Base-by-base conservation (phyloP, 2,888 invertebrate genomes). In the Leptinotarsa haldemani region DNA sequence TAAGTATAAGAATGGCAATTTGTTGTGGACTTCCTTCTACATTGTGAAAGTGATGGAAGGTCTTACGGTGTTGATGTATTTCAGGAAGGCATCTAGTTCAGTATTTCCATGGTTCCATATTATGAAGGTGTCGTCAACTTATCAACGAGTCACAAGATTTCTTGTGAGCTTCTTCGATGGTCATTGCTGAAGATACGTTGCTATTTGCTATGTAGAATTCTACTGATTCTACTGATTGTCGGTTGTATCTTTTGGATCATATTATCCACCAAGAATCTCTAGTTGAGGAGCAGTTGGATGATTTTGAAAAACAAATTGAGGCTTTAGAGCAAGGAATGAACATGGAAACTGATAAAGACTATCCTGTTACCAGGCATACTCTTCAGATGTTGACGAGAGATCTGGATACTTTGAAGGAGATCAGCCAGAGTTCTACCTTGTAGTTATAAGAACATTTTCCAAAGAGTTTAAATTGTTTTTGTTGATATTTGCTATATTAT, bases 221-320 rank as follows among this genome's bases (percentile, higher is more conserved):
- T n/a, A n/a, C n/a, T 71, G 94, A 95, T 87, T 91, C 93, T 64
- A 89, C 91, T 64, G 94, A 93, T 85, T 96, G 96, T 81, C 91
- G 94, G 79, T 89, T 93, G 82, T 92, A 94, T 71, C 88, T 97
- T 67, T 88, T 96, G 78, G 92, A 93, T 40, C 95, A 96, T 84
- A 91, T 96, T 70, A 91, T 92, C 81, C 92, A 94, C 78, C 93
- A 93, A 83, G 94, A 95, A 85, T 90, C 90, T 74, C 89, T 93
- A 72, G 90, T 95, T 48, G 92, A 94, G 85, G 90, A 92, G 1
- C 87, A 94, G 56, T 89, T 96, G 64, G 92, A 92, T 80, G 91
- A 92, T 67, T 92, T 96, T 69, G 95, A 95, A 87, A 91, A 92
- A 13, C 93, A 94, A 86, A 91, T 96, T 75, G 91, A 92, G 79